Evolutionary conservation across 2,888 invertebrate genomes (phyloP).

Genomic region (Drosophila macrothrix): DNA sequence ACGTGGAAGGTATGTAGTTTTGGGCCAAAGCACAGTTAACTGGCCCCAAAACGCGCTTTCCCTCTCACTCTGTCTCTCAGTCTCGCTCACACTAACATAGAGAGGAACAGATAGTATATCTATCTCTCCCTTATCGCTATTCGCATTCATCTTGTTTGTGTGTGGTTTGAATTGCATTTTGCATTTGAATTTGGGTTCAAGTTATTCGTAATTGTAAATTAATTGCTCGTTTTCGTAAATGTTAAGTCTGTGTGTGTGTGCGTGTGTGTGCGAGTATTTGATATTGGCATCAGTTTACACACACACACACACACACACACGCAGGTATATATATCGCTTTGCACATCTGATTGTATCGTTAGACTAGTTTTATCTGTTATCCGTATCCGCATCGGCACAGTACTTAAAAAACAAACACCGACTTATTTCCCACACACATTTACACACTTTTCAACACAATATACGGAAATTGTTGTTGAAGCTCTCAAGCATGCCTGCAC

Average conservation of each 20-base stretch:
- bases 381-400: conserved; percentile 32
- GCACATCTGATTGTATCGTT: conserved; percentile 23
- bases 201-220: conserved; percentile 66
- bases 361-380: conserved; percentile 30
- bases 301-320: conserved; percentile 28
- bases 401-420: conserved; percentile 21
- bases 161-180: conserved; percentile 31
- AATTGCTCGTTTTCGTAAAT: conserved; percentile 65
- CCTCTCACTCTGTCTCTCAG: conserved; percentile 1
- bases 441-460: conserved; percentile 58
- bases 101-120: conserved; percentile 5
- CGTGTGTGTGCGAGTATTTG: conserved; percentile 37
- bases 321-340: conserved; percentile 23
- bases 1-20: conserved; percentile 93
- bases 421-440: conserved; percentile 40
- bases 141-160: conserved; percentile 40
- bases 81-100: conserved; percentile 27
- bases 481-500: conserved; percentile 57
- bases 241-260: conserved; percentile 26
- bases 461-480: conserved; percentile 67
- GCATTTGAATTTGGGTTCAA: conserved; percentile 52
- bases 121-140: conserved; percentile 9
- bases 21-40: conserved; percentile 10
- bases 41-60: conserved; percentile 16
- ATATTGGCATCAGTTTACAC: conserved; percentile 25